Evolutionary conservation across 2,797 vertebrate species (phyloP).

Genomic region (Lepus townsendii): DNA sequence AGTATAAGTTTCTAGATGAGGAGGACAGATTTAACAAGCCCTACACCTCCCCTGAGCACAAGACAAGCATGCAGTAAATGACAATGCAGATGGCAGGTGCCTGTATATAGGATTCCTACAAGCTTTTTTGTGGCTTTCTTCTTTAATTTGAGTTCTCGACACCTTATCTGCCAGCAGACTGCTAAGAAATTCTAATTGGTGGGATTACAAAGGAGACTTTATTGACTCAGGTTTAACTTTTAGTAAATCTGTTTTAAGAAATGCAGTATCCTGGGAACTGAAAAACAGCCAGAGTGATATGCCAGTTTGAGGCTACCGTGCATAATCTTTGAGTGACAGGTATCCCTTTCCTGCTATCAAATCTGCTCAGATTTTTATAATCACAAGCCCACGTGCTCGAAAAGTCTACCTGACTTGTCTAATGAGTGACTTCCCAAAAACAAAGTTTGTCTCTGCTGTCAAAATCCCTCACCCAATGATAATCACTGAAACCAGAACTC

Average conservation of each 20-base stretch:
- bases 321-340: constrained; percentile 73
- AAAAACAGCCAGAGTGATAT: constrained; percentile 1
- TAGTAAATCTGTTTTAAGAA: constrained; percentile 34
- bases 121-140: neutral
- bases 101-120: neutral
- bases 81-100: accelerated
- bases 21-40: neutral
- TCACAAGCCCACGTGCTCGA: constrained; percentile 72
- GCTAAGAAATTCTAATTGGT: neutral
- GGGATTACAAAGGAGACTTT: neutral
- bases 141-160: neutral
- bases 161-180: neutral
- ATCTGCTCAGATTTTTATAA: constrained; percentile 73
- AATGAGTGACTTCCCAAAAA: constrained; percentile 73
- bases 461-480: constrained; percentile 61
- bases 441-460: constrained; percentile 79
- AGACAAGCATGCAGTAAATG: neutral
- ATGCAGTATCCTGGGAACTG: constrained; percentile 26
- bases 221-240: constrained; percentile 30
- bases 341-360: constrained; percentile 64
- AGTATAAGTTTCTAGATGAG: neutral
- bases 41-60: accelerated
- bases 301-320: constrained; percentile 54
- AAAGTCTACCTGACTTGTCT: constrained; percentile 71
- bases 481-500: constrained; percentile 62